Evolutionary conservation across 2,888 invertebrate genomes (phyloP).

Genomic region (Luperina nickerlii): DNA sequence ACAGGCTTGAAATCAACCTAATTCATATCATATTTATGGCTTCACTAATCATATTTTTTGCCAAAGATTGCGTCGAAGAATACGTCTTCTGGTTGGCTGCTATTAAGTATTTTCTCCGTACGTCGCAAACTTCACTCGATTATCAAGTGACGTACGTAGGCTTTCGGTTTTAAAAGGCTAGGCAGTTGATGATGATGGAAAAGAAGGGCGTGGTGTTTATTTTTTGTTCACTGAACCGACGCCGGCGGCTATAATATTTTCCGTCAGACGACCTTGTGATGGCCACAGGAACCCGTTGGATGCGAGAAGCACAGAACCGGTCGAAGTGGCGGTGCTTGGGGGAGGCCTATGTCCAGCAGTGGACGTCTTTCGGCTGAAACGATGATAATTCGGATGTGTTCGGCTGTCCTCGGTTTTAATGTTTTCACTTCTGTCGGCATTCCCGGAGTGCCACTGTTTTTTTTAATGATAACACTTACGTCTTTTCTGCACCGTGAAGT

Average conservation of each 20-base stretch:
- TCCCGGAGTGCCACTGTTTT: background rate
- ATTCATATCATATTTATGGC: slow-evolving; percentile 6
- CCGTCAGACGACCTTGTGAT: no score
- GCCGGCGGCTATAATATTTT: background rate
- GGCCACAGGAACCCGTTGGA: no score
- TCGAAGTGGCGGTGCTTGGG: no score
- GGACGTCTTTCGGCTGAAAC: no score
- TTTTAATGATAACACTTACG: slow-evolving; percentile 74
- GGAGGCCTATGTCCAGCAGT: no score
- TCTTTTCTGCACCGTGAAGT: slow-evolving; percentile 82
- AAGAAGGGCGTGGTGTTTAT: no score
- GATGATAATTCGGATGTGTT: no score
- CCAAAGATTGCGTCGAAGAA: background rate
- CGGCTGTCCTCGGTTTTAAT: no score
- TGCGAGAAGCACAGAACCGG: no score
- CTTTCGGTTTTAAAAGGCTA: no score
- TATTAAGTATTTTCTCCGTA: slow-evolving; percentile 9
- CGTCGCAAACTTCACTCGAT: slow-evolving; percentile 11
- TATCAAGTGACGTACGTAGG: slow-evolving; percentile 14
- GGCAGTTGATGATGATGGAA: no score
- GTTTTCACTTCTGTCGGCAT: no score
- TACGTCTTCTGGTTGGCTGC: background rate
- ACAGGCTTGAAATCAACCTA: slow-evolving; percentile 14
- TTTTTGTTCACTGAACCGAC: slow-evolving; percentile 8
- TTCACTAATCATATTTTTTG: slow-evolving; percentile 20